These are phyloP conservation scores for Meteorus colon DNA, from an alignment of 2,888 invertebrate genomes.

Conservation along the genomic window DNA sequence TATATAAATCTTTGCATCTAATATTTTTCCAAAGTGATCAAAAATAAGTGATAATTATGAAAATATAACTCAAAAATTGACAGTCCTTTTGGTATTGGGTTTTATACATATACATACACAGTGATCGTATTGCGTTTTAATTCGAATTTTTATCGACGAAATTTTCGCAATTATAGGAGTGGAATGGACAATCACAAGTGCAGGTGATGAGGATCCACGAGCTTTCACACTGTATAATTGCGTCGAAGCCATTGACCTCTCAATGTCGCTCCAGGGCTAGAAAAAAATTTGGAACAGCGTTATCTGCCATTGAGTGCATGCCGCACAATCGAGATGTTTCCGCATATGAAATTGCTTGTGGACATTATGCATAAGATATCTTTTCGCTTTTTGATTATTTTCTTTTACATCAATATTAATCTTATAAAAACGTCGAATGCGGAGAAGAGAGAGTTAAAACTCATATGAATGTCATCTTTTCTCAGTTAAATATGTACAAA, in stretches of 20 bases:
- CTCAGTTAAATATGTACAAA: too few relatives aligned
- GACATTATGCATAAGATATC: background rate
- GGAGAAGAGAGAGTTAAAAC: too few relatives aligned
- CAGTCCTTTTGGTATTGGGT: too few relatives aligned
- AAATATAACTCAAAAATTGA: too few relatives aligned
- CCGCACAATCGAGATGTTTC: background rate
- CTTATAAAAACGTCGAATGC: too few relatives aligned
- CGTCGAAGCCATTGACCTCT: background rate
- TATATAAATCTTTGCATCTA: background rate
- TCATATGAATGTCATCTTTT: too few relatives aligned
- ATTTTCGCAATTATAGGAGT: background rate
- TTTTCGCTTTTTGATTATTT: too few relatives aligned
- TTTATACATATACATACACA: too few relatives aligned
- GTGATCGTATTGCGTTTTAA: background rate
- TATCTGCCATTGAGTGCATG: background rate
- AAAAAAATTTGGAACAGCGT: constrained; percentile 12
- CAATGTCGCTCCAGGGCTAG: background rate
- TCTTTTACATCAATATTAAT: too few relatives aligned
- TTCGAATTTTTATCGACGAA: background rate
- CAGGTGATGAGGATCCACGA: background rate
- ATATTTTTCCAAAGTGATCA: constrained; percentile 1
- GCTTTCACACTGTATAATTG: background rate
- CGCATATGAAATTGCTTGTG: background rate
- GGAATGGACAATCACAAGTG: background rate
- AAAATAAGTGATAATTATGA: background rate